Conservation (phyloP, 2,113 vertebrate species). For the Beaufortia kweichowensis region DNA sequence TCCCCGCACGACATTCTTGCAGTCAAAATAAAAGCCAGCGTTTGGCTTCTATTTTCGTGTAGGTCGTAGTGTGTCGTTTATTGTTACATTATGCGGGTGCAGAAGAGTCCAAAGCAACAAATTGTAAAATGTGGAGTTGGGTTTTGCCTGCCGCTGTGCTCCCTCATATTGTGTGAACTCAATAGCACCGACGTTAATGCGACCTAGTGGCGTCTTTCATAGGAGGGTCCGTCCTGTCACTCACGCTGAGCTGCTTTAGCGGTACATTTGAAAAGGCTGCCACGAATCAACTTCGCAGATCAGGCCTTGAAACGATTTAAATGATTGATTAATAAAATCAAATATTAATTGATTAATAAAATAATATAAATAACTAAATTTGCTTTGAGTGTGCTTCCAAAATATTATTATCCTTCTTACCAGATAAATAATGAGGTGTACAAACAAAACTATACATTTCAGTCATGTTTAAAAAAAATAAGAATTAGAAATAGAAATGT, state of each 20-base stretch:
- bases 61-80: conserved; percentile 68
- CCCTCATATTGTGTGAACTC: conserved; percentile 83
- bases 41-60: conserved; percentile 76
- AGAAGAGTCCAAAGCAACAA: conserved; percentile 60
- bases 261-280: conserved; percentile 85
- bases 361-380: no score
- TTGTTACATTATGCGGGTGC: conserved; percentile 87
- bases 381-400: no score
- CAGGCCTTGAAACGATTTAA: no score
- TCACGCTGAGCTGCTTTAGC: conserved; percentile 69
- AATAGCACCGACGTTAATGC: conserved; percentile 75
- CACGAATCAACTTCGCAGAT: neutral
- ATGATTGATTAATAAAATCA: no score
- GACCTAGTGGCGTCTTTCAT: conserved; percentile 78
- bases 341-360: no score
- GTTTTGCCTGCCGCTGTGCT: conserved; percentile 85
- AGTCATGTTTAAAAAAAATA: no score
- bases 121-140: conserved; percentile 77
- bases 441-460: no score
- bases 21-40: conserved; percentile 61
- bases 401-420: no score
- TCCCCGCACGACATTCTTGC: conserved; percentile 49
- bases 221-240: conserved; percentile 80
- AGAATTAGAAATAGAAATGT: no score
- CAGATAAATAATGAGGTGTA: no score